Evolutionary conservation across 2,888 invertebrate genomes (phyloP), one percentile per base, ranked within the genome.

Genomic region (Disparrhopalites patrizii): DNA sequence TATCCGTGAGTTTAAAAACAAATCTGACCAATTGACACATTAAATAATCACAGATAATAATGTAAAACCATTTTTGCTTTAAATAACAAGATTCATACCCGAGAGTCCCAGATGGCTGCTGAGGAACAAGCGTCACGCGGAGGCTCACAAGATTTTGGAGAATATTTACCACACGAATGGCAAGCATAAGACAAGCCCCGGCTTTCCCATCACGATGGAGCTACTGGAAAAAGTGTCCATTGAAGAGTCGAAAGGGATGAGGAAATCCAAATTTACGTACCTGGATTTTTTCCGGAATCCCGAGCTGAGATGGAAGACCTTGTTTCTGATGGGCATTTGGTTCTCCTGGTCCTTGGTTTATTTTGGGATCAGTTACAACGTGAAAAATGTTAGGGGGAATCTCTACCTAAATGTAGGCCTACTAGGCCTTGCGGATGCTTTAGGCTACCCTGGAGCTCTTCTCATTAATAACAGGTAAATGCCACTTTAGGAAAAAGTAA

Each of bases 41-140:
- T n/a, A n/a, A n/a, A n/a, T n/a, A n/a, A n/a, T n/a, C n/a, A n/a
- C n/a, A n/a, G n/a, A 47, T 13, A 13, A 5, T 7, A 15, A 18
- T 25, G 40, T 43, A n/a, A n/a, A n/a, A 20, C 20, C 47, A 28
- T 5, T 27, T 20, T 8, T n/a, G 8, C 18, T 47, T 47, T 30
- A 25, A n/a, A 23, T 54, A 23, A 40, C 25, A 43, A 71, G 70
- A 18, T 70, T 66, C 27, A 36, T 73, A n/a, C 73, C 73, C 10
- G 73, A 73, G 52, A 71, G 70, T 40, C 73, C 73, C n/a, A 55
- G 70, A 18, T 73, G 64, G 63, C 68, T 73, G 1, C 25, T 73
- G 1, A 52, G 68, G 15, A 66, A 73, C 27, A 28, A 57, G 10
- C 60, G 60, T 31, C 27, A 67, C 20, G 36, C 52, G 3, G 66